A percentile compares a stretch with the other conserved stretches of the same genome.
Conservation (phyloP, 2,888 invertebrate species). For the Temnothorax ravouxi region DNA sequence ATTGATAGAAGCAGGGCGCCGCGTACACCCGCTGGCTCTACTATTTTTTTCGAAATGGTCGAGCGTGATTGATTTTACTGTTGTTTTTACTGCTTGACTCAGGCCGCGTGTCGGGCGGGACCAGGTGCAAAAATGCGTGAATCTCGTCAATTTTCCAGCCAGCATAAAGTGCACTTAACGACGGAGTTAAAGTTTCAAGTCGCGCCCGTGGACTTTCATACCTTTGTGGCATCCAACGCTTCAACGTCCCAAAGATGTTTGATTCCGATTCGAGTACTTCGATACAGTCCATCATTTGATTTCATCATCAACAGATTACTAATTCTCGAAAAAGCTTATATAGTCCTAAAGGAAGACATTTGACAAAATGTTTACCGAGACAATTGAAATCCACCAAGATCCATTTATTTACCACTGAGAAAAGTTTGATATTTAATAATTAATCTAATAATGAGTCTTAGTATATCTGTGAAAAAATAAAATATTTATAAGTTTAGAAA, state of each 20-base stretch:
- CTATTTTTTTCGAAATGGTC: slow-evolving; percentile 69
- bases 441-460: background rate
- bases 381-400: background rate
- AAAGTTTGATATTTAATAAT: background rate
- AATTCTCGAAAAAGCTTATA: background rate
- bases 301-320: background rate
- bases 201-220: background rate
- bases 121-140: slow-evolving; percentile 61
- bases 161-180: slow-evolving; percentile 52
- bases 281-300: background rate
- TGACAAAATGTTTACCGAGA: background rate
- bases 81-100: slow-evolving; percentile 69
- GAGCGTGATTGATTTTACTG: slow-evolving; percentile 73
- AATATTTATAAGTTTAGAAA: background rate
- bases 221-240: slow-evolving; percentile 5
- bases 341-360: background rate
- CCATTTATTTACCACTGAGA: background rate
- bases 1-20: slow-evolving; percentile 78
- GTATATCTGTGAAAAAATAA: background rate
- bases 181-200: slow-evolving; percentile 59
- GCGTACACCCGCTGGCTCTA: slow-evolving; percentile 62
- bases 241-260: background rate
- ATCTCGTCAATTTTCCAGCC: slow-evolving; percentile 65
- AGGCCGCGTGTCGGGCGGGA: slow-evolving; percentile 35
- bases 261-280: background rate